Base-by-base conservation (phyloP, 2,113 vertebrate genomes). In the Sciurus niger region DNA sequence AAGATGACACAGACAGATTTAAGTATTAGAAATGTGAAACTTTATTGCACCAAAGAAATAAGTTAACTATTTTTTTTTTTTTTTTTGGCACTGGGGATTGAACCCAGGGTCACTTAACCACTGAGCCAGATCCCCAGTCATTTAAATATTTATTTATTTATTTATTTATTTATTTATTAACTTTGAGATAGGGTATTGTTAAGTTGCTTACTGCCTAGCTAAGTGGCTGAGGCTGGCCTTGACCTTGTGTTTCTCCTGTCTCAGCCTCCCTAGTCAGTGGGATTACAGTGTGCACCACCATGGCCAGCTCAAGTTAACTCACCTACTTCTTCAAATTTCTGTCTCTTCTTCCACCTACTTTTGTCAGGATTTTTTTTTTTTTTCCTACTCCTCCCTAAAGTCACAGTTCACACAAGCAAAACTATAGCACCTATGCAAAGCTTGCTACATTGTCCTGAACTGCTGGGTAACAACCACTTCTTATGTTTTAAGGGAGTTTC, bases 11-110 rank as follows among this genome's bases (percentile, higher is more conserved):
- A 85, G 95, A 95, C 85, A 96, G 40, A 82, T 93, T 97, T 89
- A 22, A 96, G 95, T 96, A 89, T 89, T 0, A 0, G 96, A 77
- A 87, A 97, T 90, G 90, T 97, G 95, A 93, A 97, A 96, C 97
- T 97, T 97, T 95, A 82, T 65, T 48, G 22, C 18, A 8, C 95
- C 63, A 32, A 92, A 97, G 87, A 87, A 94, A 16, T 55, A 58
- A 34, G 67, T 70, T 55, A 58, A 58, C 5, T 7, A 6, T 55
- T 20, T 17, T 58, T 58, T 58, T 58, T 20, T 51, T 58, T 55
- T 55, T 20, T 58, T 58, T 58, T 58, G 55, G 55, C 18, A 58
- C 18, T 58, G 18, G 18, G 55, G 55, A 58, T 58, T 58, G 55
- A 3, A 58, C 55, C 55, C 18, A 20, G 55, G 55, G 55, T 5